Percentiles rank a stretch among this genome's conserved stretches.
phyloP scores from a whole-genome alignment of 2,888 invertebrate genomes.

The Fragum sueziense region DNA sequence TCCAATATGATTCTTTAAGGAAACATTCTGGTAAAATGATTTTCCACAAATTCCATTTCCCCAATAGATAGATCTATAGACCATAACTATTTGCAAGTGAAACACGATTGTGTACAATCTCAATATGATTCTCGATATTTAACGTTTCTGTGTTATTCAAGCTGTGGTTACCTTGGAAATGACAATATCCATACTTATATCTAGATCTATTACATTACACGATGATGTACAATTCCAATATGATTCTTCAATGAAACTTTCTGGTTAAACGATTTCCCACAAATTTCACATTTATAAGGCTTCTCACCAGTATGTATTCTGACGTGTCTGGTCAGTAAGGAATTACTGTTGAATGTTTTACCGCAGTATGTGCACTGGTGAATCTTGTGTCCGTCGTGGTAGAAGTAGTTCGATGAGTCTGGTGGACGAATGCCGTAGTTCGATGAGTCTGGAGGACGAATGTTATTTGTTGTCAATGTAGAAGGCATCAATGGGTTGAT shows the following conservation, averaged over 20 bases:
- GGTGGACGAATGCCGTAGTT: background rate
- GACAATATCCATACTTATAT: too few species aligned
- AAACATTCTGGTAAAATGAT: constrained; percentile 37
- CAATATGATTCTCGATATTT: too few species aligned
- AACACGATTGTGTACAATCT: too few species aligned
- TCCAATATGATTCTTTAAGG: constrained; percentile 11
- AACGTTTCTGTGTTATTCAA: too few species aligned
- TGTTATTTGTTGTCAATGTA: background rate
- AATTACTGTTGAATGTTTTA: constrained; percentile 27
- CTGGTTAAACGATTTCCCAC: constrained; percentile 32
- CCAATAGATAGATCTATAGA: too few species aligned
- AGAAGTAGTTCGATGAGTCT: background rate
- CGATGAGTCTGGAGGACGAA: too few species aligned
- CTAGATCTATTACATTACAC: background rate
- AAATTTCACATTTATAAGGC: constrained; percentile 32
- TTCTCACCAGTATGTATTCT: constrained; percentile 48
- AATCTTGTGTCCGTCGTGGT: background rate
- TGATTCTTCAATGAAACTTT: constrained; percentile 29
- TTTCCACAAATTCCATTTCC: too few species aligned
- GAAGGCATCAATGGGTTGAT: background rate
- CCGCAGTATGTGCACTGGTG: constrained; percentile 39
- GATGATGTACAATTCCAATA: constrained; percentile 1
- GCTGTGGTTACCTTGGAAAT: too few species aligned
- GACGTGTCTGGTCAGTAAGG: constrained; percentile 33
- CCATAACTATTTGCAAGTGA: too few species aligned